Percentiles rank a stretch among this genome's conserved stretches.
Evolutionary conservation across 1,140 invertebrate genomes (phyloP).

Genomic region (Drosophila takahashii): DNA sequence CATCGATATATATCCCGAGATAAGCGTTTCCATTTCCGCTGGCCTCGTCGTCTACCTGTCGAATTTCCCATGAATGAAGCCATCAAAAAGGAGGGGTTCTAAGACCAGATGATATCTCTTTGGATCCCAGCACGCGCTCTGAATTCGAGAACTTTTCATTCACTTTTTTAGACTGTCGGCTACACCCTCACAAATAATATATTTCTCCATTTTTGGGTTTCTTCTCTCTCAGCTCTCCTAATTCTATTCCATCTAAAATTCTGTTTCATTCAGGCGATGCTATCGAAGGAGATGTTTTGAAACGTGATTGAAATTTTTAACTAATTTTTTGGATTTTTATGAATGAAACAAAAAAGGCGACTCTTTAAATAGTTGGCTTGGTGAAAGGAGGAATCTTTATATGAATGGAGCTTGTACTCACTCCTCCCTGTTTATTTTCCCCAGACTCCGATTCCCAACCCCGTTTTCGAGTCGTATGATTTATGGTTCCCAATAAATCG

Average conservation of each 20-base stretch:
- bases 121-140: constrained; percentile 63
- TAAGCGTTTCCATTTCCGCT: constrained; percentile 64
- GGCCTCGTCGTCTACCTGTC: constrained; percentile 44
- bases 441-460: constrained; percentile 3
- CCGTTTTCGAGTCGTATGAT: constrained; percentile 52
- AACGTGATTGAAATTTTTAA: constrained; percentile 71
- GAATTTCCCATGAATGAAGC: constrained; percentile 66
- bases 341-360: constrained; percentile 53
- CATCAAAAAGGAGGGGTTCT: constrained; percentile 23
- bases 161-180: constrained; percentile 36
- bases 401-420: constrained; percentile 12
- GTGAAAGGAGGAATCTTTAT: constrained; percentile 5
- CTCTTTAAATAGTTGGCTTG: constrained; percentile 32
- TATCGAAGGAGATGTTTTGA: constrained; percentile 39
- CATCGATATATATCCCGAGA: constrained; percentile 7
- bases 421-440: constrained; percentile 9
- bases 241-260: constrained; percentile 67
- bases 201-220: constrained; percentile 11
- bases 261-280: constrained; percentile 64
- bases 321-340: constrained; percentile 51
- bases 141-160: constrained; percentile 65
- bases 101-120: constrained; percentile 40
- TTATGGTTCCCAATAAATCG: constrained; percentile 74
- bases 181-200: constrained; percentile 60
- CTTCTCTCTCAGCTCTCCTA: constrained; percentile 19